Evolutionary conservation across 2,797 vertebrate genomes (phyloP), one percentile per base, ranked within the genome.

Genomic region (Oreochromis grahami): DNA sequence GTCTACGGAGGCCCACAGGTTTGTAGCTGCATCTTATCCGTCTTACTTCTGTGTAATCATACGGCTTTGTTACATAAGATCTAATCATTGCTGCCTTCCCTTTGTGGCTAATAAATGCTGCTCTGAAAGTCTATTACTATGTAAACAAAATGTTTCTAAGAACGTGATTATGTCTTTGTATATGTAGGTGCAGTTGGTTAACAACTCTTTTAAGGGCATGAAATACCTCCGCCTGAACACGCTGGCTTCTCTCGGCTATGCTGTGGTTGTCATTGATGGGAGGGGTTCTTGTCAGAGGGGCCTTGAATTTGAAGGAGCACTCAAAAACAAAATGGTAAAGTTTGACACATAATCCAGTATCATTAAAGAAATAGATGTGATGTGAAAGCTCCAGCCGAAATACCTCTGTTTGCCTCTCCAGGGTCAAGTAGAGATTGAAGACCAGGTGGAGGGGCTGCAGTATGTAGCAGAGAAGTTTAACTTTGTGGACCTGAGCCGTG

Each of bases 1-100:
- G 98, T 99, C 41, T 99, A 99, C 0, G 98, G 98, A 26, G 98
- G 98, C 29, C 98, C 98, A 36, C 98, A 99, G 98, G 98, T 99
- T 87, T 5, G 94, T 92, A 21, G 24, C 48, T 34, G 6, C n/a
- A 11, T 70, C 48, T 24, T 32, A 3, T 65, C n/a, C 2, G 4
- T 4, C 3, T 13, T 51, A 4, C 56, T 34, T 52, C 10, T 82
- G 0, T 68, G 41, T 80, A 8, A 45, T 55, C 50, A 6, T 77
- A 50, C 8, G 26, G 6, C 41, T 72, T 48, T 45, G 41, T 19
- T 45, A 17, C 41, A 29, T 72, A 72, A 72, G 41, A 48, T 17
- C 2, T 43, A 29, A 48, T 72, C 41, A 72, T 72, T 0, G 45
- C 41, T 74, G 45, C 1, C 4, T 74, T 74, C 26, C 26, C 45